Evolutionary conservation across 2,797 vertebrate species (phyloP).

Genomic region (Danio albolineatus): DNA sequence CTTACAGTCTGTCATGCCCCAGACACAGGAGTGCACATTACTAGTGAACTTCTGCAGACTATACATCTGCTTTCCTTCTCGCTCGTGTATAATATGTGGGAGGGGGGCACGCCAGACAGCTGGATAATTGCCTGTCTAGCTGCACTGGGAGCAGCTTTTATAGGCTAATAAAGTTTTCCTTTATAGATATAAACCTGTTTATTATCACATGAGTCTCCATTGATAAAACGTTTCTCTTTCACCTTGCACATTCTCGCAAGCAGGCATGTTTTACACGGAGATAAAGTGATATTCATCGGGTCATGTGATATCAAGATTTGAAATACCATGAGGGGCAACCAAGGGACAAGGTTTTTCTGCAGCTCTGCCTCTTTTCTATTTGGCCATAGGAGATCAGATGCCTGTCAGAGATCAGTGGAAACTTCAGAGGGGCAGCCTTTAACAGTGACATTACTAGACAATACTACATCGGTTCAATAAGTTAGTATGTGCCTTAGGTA

Average conservation of each 20-base stretch:
- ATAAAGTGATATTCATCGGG: constrained; percentile 1
- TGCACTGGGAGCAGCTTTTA: constrained; percentile 33
- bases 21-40: constrained; percentile 27
- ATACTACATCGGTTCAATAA: too few species aligned
- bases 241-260: not conserved
- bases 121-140: constrained; percentile 44
- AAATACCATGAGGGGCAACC: not conserved
- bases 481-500: too few species aligned
- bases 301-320: not conserved
- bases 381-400: too few species aligned
- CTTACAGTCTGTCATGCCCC: constrained; percentile 14
- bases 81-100: constrained; percentile 27
- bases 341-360: not conserved
- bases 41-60: constrained; percentile 30
- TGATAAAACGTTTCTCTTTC: constrained; percentile 39
- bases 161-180: constrained; percentile 36
- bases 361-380: too few species aligned
- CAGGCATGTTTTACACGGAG: too few species aligned
- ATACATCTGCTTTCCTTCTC: constrained; percentile 45
- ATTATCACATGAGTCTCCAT: constrained; percentile 19
- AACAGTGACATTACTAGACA: too few species aligned
- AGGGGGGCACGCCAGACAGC: constrained; percentile 35
- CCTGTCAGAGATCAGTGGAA: too few species aligned
- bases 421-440: too few species aligned
- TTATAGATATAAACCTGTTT: constrained; percentile 44